These are phyloP conservation scores for Holocentrus rufus DNA, from an alignment of 2,797 vertebrate genomes.

Conservation along the genomic window DNA sequence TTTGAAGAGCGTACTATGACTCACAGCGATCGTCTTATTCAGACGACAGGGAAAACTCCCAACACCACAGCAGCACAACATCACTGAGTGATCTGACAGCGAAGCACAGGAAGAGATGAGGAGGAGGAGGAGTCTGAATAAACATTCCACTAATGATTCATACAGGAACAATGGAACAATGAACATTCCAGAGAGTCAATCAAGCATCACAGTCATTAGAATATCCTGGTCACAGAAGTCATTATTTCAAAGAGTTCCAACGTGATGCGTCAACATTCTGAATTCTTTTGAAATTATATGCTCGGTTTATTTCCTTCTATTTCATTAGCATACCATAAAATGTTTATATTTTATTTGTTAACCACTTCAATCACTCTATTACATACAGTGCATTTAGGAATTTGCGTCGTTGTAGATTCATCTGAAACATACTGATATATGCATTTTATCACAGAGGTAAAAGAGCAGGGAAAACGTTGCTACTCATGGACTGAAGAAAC, in stretches of 20 bases:
- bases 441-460: too few species aligned
- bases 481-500: too few species aligned
- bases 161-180: conserved; percentile 36
- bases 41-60: conserved; percentile 9
- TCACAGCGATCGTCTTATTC: neutral
- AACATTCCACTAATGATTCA: conserved; percentile 56
- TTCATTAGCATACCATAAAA: too few species aligned
- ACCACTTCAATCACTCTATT: too few species aligned
- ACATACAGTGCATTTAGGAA: too few species aligned
- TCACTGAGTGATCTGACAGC: conserved; percentile 7
- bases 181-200: conserved; percentile 48
- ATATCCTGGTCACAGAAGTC: conserved; percentile 29
- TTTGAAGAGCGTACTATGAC: neutral
- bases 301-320: neutral
- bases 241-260: conserved; percentile 10
- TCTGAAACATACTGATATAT: too few species aligned
- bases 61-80: neutral
- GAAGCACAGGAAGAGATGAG: conserved; percentile 56
- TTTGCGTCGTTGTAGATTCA: too few species aligned
- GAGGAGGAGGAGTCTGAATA: conserved; percentile 65
- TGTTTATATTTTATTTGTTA: neutral
- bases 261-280: neutral
- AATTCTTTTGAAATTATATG: neutral
- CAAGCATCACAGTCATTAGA: conserved; percentile 10
- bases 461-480: too few species aligned